Conservation (phyloP, 2,797 vertebrate genomes). For the Fistularia commersonii region DNA sequence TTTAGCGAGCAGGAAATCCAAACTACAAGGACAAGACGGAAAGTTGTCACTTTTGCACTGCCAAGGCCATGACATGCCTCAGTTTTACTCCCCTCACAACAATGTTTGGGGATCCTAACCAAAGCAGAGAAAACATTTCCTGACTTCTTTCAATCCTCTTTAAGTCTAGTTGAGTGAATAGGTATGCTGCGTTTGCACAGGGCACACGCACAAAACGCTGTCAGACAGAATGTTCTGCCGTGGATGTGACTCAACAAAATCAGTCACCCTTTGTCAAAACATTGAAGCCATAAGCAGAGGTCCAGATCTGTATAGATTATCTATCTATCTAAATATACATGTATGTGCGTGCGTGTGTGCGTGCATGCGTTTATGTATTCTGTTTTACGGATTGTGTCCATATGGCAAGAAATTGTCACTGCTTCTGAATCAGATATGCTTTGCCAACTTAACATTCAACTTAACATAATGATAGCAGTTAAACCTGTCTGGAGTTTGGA, state of each 20-base stretch:
- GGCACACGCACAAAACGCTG: conserved; percentile 42
- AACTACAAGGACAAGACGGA: conserved; percentile 40
- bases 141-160: conserved; percentile 56
- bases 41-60: conserved; percentile 44
- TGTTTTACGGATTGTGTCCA: too few species aligned
- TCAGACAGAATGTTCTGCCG: conserved; percentile 53
- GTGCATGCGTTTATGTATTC: too few species aligned
- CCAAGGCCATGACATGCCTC: conserved; percentile 55
- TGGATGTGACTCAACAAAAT: conserved; percentile 22
- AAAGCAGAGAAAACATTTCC: conserved; percentile 52
- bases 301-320: too few species aligned
- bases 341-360: too few species aligned
- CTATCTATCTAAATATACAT: too few species aligned
- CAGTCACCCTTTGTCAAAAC: conserved; percentile 7
- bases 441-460: too few species aligned
- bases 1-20: conserved; percentile 42
- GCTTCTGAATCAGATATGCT: too few species aligned
- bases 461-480: too few species aligned
- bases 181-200: conserved; percentile 51
- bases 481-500: too few species aligned
- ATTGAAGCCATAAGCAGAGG: too few species aligned
- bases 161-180: conserved; percentile 56
- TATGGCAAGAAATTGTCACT: too few species aligned
- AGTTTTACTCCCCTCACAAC: conserved; percentile 31
- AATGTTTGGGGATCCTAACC: conserved; percentile 37